Conservation (phyloP, 2,113 vertebrate species). For the Antechinus stuartii region DNA sequence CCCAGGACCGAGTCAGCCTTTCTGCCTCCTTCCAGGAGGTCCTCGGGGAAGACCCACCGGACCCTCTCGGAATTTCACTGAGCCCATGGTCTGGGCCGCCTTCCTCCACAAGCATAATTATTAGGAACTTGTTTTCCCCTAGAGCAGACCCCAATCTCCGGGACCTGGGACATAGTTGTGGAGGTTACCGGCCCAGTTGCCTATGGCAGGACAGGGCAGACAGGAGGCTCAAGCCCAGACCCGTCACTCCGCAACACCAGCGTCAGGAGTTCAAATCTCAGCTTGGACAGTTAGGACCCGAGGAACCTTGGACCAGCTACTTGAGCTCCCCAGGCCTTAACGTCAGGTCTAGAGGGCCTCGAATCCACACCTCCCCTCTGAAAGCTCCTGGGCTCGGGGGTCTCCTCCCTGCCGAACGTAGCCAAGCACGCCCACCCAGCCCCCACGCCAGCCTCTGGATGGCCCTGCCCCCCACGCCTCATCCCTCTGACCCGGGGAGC, state of each 20-base stretch:
- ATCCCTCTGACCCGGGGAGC: neutral
- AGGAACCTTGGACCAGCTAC: too few relatives aligned
- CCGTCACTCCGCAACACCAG: neutral
- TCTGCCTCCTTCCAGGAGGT: neutral
- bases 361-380: neutral
- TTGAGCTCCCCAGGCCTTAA: too few relatives aligned
- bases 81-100: neutral
- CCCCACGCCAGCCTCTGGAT: neutral
- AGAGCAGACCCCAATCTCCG: neutral
- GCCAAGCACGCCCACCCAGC: neutral
- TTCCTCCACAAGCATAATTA: neutral
- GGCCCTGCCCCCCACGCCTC: neutral
- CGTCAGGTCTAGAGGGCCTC: neutral
- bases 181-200: neutral
- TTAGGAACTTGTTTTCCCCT: neutral
- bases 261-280: neutral
- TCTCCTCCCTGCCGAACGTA: neutral
- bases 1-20: neutral
- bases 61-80: neutral
- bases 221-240: neutral
- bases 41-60: neutral
- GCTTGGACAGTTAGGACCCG: neutral
- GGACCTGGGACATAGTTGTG: too few relatives aligned
- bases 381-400: neutral
- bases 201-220: neutral